phyloP scores from a whole-genome alignment of 53 echinoderm and acorn worm species.

The Antedon mediterranea region DNA sequence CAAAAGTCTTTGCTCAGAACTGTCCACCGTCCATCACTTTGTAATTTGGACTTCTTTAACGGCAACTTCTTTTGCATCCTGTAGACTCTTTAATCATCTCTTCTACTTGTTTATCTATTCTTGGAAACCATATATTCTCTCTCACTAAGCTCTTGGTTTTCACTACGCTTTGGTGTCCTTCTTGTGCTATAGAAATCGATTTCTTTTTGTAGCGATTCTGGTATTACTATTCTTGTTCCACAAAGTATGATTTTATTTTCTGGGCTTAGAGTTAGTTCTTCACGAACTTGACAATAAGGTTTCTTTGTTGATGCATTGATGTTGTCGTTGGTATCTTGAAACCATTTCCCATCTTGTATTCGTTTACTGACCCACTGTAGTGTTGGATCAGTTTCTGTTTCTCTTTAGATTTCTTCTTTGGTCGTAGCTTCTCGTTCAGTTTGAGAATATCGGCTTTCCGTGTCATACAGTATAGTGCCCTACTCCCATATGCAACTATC shows the following conservation, averaged over 20 bases:
- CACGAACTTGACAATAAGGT: constrained; percentile 22
- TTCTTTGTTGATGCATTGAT: neutral
- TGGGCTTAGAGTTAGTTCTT: constrained; percentile 20
- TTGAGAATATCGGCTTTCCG: constrained; percentile 24
- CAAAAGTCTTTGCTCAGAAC: constrained; percentile 26
- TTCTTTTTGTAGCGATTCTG: neutral
- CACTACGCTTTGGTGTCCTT: constrained; percentile 51
- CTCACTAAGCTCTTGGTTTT: constrained; percentile 37
- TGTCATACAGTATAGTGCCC: constrained; percentile 30
- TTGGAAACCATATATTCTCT: constrained; percentile 56
- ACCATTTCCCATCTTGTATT: constrained; percentile 28
- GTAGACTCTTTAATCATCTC: constrained; percentile 22
- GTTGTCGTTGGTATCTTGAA: neutral
- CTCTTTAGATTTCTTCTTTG: constrained; percentile 12
- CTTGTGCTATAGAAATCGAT: constrained; percentile 28
- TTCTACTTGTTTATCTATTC: constrained; percentile 31
- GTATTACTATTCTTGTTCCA: constrained; percentile 28
- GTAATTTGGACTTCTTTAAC: constrained; percentile 20
- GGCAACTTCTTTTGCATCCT: constrained; percentile 22
- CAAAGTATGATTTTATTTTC: constrained; percentile 25
- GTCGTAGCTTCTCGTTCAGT: constrained; percentile 22
- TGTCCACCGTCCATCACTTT: constrained; percentile 10
- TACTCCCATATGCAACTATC: constrained; percentile 12
- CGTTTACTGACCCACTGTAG: constrained; percentile 26
- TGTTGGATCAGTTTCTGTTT: constrained; percentile 12